A percentile compares a stretch with the other conserved stretches of the same genome.
These are phyloP conservation scores for Squalus acanthias DNA, from an alignment of 2,797 vertebrate species.

Conservation along the genomic window DNA sequence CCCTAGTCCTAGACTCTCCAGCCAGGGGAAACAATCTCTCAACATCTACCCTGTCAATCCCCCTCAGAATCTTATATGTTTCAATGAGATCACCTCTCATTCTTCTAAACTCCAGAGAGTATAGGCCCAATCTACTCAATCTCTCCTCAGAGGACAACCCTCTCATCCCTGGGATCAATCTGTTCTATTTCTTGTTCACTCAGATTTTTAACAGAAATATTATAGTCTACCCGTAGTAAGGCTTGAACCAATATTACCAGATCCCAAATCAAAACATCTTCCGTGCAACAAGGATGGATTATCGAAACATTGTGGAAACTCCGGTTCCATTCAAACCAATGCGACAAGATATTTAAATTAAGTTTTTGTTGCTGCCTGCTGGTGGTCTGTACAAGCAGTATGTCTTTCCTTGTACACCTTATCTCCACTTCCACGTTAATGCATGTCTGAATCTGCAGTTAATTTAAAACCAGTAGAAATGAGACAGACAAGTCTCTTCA, in stretches of 20 bases:
- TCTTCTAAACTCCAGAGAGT: too few species aligned
- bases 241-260: not conserved
- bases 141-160: too few species aligned
- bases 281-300: not conserved
- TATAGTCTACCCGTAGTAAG: too few species aligned
- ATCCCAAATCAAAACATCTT: not conserved
- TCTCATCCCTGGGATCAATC: too few species aligned
- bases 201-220: not conserved
- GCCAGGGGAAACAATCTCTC: too few species aligned
- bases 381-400: not conserved
- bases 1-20: too few species aligned
- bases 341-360: not conserved
- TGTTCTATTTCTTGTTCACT: not conserved
- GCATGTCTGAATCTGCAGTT: not conserved
- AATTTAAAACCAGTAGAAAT: constrained; percentile 5
- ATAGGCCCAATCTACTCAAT: too few species aligned
- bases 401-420: not conserved
- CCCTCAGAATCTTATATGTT: too few species aligned
- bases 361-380: not conserved
- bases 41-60: too few species aligned
- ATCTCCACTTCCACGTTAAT: not conserved
- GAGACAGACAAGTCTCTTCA: not conserved
- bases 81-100: too few species aligned
- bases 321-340: not conserved
- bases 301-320: not conserved